phyloP scores from a whole-genome alignment of 2,888 invertebrate species.

The Stenoptilia bipunctidactyla region DNA sequence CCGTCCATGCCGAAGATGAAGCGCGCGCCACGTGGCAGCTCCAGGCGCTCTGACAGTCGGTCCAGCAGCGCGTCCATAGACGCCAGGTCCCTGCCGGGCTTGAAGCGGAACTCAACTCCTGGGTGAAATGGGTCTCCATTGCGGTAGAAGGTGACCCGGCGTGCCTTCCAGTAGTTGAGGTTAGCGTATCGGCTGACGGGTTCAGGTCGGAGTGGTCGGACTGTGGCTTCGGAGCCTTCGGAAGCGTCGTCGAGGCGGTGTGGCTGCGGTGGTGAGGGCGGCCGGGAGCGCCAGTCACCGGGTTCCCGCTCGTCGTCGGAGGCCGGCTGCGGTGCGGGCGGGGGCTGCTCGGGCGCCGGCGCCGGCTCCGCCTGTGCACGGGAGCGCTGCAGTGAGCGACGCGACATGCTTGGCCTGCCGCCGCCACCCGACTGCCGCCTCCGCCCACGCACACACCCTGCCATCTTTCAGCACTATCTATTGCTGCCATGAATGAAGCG shows the following conservation, averaged over 20 bases:
- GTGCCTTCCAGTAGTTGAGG: conserved; percentile 88
- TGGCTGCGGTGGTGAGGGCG: conserved; percentile 51
- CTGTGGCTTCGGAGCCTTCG: conserved; percentile 63
- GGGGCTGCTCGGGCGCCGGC: conserved; percentile 45
- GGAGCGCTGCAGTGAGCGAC: conserved; percentile 48
- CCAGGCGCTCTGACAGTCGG: conserved; percentile 88
- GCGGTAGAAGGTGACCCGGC: conserved; percentile 90
- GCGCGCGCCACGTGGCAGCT: conserved; percentile 88
- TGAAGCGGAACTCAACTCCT: conserved; percentile 87
- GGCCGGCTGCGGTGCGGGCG: conserved; percentile 47
- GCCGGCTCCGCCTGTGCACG: conserved; percentile 36
- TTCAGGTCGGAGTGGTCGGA: conserved; percentile 70
- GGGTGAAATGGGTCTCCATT: conserved; percentile 95
- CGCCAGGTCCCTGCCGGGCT: conserved; percentile 88
- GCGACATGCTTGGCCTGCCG: conserved; percentile 51
- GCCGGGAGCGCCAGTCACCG: conserved; percentile 65
- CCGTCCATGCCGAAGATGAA: conserved; percentile 95
- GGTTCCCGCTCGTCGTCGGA: conserved; percentile 68
- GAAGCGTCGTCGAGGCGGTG: conserved; percentile 57
- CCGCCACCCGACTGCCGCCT: conserved; percentile 49
- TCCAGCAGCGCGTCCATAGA: conserved; percentile 88
- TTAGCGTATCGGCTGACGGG: conserved; percentile 79
- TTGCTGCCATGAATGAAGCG: conserved; percentile 24
- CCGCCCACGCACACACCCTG: conserved; percentile 31
- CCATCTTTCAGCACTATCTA: conserved; percentile 34